Percentiles rank a stretch among this genome's conserved stretches.
These are phyloP conservation scores for Enteromius trimaculatus DNA, from an alignment of 2,797 vertebrate genomes.

Conservation along the genomic window DNA sequence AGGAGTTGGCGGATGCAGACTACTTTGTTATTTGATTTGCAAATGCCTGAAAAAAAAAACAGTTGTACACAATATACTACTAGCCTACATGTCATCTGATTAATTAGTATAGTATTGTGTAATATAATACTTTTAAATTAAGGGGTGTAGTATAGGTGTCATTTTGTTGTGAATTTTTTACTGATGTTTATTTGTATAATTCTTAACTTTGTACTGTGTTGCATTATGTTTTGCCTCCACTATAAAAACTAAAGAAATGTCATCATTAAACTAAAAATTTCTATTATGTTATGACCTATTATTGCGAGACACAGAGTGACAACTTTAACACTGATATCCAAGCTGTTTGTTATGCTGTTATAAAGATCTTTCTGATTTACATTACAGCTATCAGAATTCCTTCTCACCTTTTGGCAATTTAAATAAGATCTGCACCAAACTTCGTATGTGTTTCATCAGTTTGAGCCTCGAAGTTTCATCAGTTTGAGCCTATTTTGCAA, in stretches of 20 bases:
- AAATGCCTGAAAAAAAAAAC: background rate
- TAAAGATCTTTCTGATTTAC: background rate
- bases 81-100: background rate
- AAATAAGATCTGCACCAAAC: background rate
- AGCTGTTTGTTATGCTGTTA: background rate
- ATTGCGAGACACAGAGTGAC: background rate
- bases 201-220: background rate
- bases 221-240: background rate
- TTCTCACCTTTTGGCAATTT: background rate
- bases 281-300: too few relatives aligned
- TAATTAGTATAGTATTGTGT: too few relatives aligned
- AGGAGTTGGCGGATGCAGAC: too few relatives aligned
- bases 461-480: background rate
- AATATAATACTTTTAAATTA: too few relatives aligned
- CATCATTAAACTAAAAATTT: background rate
- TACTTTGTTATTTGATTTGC: too few relatives aligned
- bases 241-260: background rate
- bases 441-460: background rate
- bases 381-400: background rate
- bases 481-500: background rate
- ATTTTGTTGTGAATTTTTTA: too few relatives aligned
- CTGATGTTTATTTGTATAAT: too few relatives aligned
- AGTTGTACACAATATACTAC: background rate
- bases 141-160: too few relatives aligned
- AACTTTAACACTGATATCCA: background rate